phyloP scores from a whole-genome alignment of 2,888 invertebrate species.

The Sericinus montela region DNA sequence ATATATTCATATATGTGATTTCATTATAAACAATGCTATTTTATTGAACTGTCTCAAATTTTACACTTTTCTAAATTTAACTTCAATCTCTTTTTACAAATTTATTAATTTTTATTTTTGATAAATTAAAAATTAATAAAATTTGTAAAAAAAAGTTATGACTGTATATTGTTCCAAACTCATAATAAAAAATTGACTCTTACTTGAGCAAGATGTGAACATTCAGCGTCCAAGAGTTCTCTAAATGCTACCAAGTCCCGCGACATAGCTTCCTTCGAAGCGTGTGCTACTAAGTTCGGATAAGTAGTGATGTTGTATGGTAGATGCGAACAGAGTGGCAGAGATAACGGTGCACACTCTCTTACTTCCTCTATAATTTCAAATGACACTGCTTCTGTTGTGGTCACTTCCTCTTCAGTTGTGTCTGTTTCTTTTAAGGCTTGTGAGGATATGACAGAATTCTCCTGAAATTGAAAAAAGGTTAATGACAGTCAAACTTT shows the following conservation, averaged over 20 bases:
- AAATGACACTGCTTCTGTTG: constrained; percentile 54
- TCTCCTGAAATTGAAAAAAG: constrained; percentile 51
- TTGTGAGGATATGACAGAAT: constrained; percentile 65
- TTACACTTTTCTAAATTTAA: too few species aligned
- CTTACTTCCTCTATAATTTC: constrained; percentile 80
- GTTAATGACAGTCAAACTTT: too few species aligned
- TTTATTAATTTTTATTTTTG: too few species aligned
- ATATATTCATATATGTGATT: too few species aligned
- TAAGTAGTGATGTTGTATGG: constrained; percentile 90
- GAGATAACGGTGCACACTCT: constrained; percentile 82
- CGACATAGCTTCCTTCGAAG: constrained; percentile 80
- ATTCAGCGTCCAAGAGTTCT: constrained; percentile 94
- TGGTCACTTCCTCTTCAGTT: constrained; percentile 53
- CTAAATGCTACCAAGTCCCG: constrained; percentile 89
- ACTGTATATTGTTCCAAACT: too few species aligned
- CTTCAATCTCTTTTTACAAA: too few species aligned
- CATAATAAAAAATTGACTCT: neutral
- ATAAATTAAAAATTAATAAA: too few species aligned
- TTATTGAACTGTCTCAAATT: too few species aligned
- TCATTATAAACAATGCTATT: too few species aligned
- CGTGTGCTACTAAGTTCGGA: constrained; percentile 88
- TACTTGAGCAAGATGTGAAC: constrained; percentile 89
- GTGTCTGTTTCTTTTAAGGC: constrained; percentile 60
- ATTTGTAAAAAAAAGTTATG: too few species aligned
- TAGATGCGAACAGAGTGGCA: constrained; percentile 84